Percentiles rank a stretch among this genome's conserved stretches.
These are phyloP conservation scores for Macrotrachela quadricornifera DNA, from an alignment of 1,140 invertebrate genomes.

Conservation along the genomic window DNA sequence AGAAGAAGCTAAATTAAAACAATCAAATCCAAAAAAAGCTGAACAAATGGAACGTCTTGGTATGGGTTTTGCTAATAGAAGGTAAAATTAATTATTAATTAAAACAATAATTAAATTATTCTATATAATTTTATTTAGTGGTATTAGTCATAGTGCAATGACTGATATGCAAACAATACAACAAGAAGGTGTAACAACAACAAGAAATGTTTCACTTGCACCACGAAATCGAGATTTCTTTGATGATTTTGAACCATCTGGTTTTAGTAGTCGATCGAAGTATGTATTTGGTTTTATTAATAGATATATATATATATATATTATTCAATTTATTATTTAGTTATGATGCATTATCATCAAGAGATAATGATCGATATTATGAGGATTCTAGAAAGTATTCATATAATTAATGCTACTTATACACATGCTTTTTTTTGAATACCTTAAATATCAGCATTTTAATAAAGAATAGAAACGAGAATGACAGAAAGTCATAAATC, in stretches of 20 bases:
- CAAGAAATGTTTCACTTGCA: slow-evolving; percentile 7
- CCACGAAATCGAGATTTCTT: slow-evolving; percentile 17
- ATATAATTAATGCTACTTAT: not conserved
- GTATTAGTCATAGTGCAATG: slow-evolving; percentile 70
- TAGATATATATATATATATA: not conserved
- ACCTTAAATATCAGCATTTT: too few relatives aligned
- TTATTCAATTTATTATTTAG: not conserved
- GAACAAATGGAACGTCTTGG: slow-evolving; percentile 72
- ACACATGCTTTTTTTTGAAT: not conserved
- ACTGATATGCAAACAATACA: slow-evolving; percentile 77
- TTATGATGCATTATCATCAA: not conserved
- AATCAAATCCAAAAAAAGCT: slow-evolving; percentile 61
- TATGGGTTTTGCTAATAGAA: slow-evolving; percentile 54
- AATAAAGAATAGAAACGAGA: too few relatives aligned
- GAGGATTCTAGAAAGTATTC: not conserved
- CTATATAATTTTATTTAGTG: slow-evolving; percentile 31
- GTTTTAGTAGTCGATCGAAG: slow-evolving; percentile 26
- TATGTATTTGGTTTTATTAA: slow-evolving; percentile 8
- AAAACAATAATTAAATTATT: not conserved
- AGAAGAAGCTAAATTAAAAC: slow-evolving; percentile 50
- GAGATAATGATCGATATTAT: not conserved
- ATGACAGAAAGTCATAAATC: too few relatives aligned
- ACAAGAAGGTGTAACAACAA: slow-evolving; percentile 38
- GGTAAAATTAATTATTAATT: slow-evolving; percentile 25
- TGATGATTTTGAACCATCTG: slow-evolving; percentile 33